Base-by-base conservation (phyloP, 2,888 invertebrate species). In the Lepas anatifera region DNA sequence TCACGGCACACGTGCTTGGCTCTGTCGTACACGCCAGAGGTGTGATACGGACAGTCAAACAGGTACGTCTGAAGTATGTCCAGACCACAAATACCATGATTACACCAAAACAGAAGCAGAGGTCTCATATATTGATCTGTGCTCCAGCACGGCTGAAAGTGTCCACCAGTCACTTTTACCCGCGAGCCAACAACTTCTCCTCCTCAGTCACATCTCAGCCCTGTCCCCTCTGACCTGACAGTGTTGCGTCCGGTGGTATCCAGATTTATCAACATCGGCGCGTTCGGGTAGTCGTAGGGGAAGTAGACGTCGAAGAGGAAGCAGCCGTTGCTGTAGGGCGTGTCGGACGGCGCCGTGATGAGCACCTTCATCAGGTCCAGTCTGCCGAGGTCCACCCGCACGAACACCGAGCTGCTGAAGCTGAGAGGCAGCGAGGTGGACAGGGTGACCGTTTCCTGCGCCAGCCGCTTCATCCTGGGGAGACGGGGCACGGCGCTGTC, bases 321-420 rank as follows among this genome's bases (percentile, higher is more conserved):
- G 80, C 92, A 93, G 29, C 94, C 94, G 82, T 92, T 92, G 72
- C 92, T 91, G 80, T 93, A 94, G 37, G 94, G 93, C 43, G 93
- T 94, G 78, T 92, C 93, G 29, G 91, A 89, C 13, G 94, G 94
- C 7, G 93, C 92, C 39, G 93, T 94, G 79, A 95, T 95, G 74
- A 95, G 82, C 71, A 95, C 90, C 85, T 96, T 96, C 95, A 96
- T 96, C 74, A 95, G 88, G 80, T 96, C 95, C 75, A 96, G 85
- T 73, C 95, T 85, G 80, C 95, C 95, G 73, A 92, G 89, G 82
- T 95, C 95, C 81, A 93, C 93, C 75, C 96, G 86, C 74, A 96
- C 95, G 84, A 96, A 96, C 73, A 96, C 95, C 74, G 92, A 92
- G 79, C 93, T 93, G 80, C 92, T 92, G 81, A 89, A 92, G 68